Base-by-base conservation (phyloP, 2,888 invertebrate genomes). In the Nephrotoma appendiculata region DNA sequence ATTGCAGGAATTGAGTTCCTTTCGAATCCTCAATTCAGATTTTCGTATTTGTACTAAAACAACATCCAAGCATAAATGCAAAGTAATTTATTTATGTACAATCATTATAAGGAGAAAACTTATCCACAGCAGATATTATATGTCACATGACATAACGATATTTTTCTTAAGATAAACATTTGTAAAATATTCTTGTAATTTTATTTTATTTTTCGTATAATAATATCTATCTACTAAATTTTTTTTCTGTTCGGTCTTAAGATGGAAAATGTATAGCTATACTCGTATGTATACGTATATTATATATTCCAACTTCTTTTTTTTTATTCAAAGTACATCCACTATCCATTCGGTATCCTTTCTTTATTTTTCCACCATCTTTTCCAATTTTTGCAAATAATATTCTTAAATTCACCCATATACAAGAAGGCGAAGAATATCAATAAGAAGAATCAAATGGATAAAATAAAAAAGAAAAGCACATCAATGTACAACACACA, bases 311-410 rank as follows among this genome's bases (percentile, higher is more conserved):
- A 84, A 84, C n/a, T 84, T 84, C 42, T 42, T 19, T 84, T 42
- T 84, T 42, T 83, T 83, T 83, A 83, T 83, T 84, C 84, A 84
- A 84, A 84, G 43, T 84, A 84, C 43, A 84, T 84, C 84, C 84
- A 84, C 84, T 84, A 84, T 84, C 84, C 84, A 84, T 84, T 43
- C 43, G 43, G 84, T 84, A 84, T 84, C 84, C 84, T 84, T 84
- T 84, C 84, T 41, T 84, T 84, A 42, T 84, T 84, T 41, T 84
- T 84, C 42, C 84, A 42, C 42, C 84, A 42, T 42, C 42, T 84
- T 84, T 84, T 84, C 84, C 84, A 84, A 84, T 84, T 43, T 84
- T 84, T 43, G 43, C 84, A 84, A 84, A 84, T 84, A 84, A 84
- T 84, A 84, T 84, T 84, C 42, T 84, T 71, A 43, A 84, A 84